A percentile compares a stretch with the other conserved stretches of the same genome.
These are phyloP conservation scores for Eonycteris spelaea DNA, from an alignment of 2,113 vertebrate genomes.

Conservation along the genomic window DNA sequence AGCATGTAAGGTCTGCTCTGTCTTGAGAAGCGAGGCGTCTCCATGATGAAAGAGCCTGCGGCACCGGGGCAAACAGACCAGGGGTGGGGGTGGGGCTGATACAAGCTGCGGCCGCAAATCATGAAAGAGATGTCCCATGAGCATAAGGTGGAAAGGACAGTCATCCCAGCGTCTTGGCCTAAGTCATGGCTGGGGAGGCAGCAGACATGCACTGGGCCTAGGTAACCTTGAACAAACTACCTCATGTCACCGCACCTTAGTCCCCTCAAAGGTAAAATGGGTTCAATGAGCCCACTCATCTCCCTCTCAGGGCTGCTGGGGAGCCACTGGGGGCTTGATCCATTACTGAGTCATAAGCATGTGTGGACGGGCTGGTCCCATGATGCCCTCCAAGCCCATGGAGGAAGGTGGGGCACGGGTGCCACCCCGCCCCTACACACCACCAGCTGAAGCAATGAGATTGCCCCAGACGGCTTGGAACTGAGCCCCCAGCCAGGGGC, in stretches of 20 bases:
- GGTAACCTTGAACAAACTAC: conserved; percentile 64
- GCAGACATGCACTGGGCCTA: background rate
- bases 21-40: background rate
- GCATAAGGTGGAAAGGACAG: conserved; percentile 74
- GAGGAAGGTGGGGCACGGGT: background rate
- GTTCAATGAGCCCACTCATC: background rate
- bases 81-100: background rate
- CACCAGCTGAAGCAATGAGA: rapidly evolving
- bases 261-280: conserved; percentile 59
- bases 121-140: conserved; percentile 60
- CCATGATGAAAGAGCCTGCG: conserved; percentile 34
- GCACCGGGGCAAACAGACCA: background rate
- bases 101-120: conserved; percentile 50
- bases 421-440: rapidly evolving
- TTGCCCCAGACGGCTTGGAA: background rate
- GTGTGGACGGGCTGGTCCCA: background rate
- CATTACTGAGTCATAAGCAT: background rate
- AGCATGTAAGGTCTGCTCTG: background rate
- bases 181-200: conserved; percentile 32
- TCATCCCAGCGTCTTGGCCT: conserved; percentile 1
- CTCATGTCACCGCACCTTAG: conserved; percentile 51
- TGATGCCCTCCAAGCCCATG: background rate
- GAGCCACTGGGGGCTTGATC: background rate
- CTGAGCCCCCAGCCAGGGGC: background rate
- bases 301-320: background rate